A percentile compares a stretch with the other conserved stretches of the same genome.
These are phyloP conservation scores for Zapus hudsonius DNA, from an alignment of 2,113 vertebrate species.

Conservation along the genomic window DNA sequence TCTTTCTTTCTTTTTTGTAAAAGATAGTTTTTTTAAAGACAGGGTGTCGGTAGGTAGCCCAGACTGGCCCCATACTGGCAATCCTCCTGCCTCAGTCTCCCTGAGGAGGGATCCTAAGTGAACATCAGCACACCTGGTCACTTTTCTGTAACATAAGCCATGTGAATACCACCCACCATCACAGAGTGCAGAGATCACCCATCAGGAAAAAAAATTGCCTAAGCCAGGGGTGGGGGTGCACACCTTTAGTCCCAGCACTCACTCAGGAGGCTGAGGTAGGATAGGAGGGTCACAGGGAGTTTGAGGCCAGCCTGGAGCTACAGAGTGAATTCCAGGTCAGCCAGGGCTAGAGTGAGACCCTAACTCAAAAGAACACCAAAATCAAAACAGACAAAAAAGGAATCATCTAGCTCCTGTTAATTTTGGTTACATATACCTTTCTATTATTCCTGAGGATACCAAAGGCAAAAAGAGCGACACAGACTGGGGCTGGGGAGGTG, in stretches of 20 bases:
- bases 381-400: neutral
- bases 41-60: neutral
- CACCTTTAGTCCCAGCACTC: neutral
- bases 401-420: neutral
- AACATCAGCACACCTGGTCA: too few species aligned
- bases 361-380: neutral
- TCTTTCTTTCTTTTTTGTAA: too few species aligned
- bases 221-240: neutral
- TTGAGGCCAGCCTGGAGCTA: neutral
- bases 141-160: neutral
- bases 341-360: neutral
- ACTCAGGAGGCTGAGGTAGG: neutral
- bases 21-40: neutral
- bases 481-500: too few species aligned
- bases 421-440: neutral
- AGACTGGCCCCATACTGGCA: neutral
- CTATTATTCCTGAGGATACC: neutral
- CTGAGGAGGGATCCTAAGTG: neutral
- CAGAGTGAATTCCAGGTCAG: neutral
- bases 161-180: fast-evolving
- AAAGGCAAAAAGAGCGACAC: neutral
- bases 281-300: neutral
- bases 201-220: neutral
- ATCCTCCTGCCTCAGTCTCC: neutral
- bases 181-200: too few species aligned